These are phyloP conservation scores for Anas platyrhynchos DNA, from an alignment of 2,113 vertebrate genomes.

Conservation along the genomic window DNA sequence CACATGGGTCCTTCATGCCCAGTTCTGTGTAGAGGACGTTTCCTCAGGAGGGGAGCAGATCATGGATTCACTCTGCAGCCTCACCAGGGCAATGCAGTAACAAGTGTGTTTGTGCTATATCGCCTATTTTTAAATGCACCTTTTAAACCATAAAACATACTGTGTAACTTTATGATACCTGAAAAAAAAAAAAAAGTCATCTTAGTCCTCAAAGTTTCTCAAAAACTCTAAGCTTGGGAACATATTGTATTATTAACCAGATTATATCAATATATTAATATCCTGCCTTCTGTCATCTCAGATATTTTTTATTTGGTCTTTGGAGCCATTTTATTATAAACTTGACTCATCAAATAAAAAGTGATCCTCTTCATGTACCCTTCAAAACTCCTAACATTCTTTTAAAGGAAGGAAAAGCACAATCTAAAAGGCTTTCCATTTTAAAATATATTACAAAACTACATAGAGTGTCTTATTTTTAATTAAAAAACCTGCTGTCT, in stretches of 20 bases:
- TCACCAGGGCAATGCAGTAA: not conserved
- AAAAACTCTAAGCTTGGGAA: constrained; percentile 6
- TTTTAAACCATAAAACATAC: not conserved
- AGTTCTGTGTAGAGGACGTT: not conserved
- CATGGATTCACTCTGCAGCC: not conserved
- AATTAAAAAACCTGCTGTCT: not conserved
- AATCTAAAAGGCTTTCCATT: not conserved
- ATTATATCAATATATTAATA: constrained; percentile 65
- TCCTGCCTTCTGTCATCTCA: constrained; percentile 51
- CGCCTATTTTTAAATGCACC: not conserved
- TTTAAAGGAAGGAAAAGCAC: constrained; percentile 1
- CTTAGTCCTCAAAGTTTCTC: constrained; percentile 29
- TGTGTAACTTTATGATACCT: constrained; percentile 4
- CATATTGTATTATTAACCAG: constrained; percentile 47
- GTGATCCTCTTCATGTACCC: not conserved
- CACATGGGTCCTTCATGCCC: not conserved
- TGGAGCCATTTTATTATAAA: constrained; percentile 25
- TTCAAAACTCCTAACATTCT: not conserved
- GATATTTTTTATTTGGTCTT: constrained; percentile 37
- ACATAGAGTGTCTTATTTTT: not conserved
- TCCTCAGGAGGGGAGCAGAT: not conserved
- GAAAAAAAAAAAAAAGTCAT: not conserved
- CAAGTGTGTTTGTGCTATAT: not conserved
- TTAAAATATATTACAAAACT: not conserved
- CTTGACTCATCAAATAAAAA: constrained; percentile 33